Percentiles rank a stretch among this genome's conserved stretches.
These are phyloP conservation scores for Pangasianodon hypophthalmus DNA, from an alignment of 2,113 vertebrate species.

Conservation along the genomic window DNA sequence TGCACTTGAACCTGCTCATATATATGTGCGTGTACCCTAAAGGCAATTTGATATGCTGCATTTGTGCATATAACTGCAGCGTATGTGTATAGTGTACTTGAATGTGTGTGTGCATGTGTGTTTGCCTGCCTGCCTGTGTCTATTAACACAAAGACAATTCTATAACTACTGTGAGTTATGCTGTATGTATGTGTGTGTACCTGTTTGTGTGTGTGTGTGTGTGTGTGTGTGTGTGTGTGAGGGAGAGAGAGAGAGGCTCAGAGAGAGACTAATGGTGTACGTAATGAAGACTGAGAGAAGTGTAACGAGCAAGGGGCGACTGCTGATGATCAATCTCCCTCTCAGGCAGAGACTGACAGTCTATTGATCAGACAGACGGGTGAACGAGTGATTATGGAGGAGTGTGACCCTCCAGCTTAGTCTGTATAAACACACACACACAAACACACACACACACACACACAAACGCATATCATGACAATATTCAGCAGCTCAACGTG, in stretches of 20 bases:
- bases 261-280: slow-evolving; percentile 68
- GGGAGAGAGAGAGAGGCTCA: background rate
- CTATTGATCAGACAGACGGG: slow-evolving; percentile 64
- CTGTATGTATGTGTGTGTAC: background rate
- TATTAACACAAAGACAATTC: slow-evolving; percentile 1
- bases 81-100: background rate
- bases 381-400: slow-evolving; percentile 49
- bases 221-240: slow-evolving; percentile 4
- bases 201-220: slow-evolving; percentile 21
- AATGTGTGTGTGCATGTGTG: background rate
- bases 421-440: slow-evolving; percentile 15
- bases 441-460: slow-evolving; percentile 31
- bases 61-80: background rate
- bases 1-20: background rate
- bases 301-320: slow-evolving; percentile 60
- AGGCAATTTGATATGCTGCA: background rate
- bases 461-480: slow-evolving; percentile 4
- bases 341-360: slow-evolving; percentile 67
- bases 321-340: slow-evolving; percentile 72
- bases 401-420: slow-evolving; percentile 19
- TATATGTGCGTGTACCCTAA: background rate
- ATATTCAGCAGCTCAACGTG: background rate
- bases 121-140: background rate
- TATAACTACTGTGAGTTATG: background rate
- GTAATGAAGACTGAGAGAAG: slow-evolving; percentile 68